Percentiles rank a stretch among this genome's conserved stretches.
These are phyloP conservation scores for Palythoa grandis DNA, from an alignment of 92 coral and sea anemone genomes.

Conservation along the genomic window DNA sequence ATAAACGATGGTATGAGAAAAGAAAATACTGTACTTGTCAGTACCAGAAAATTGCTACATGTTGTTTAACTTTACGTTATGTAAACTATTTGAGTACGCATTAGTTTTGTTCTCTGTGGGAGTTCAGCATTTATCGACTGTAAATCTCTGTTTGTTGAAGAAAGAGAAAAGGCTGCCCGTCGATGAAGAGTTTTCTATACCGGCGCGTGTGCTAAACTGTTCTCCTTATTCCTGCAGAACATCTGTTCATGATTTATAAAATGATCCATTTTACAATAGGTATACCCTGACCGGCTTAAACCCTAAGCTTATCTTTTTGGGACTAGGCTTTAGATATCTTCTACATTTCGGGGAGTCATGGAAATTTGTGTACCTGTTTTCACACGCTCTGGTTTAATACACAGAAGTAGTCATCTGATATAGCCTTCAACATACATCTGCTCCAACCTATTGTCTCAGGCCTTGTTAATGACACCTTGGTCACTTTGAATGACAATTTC, in stretches of 20 bases:
- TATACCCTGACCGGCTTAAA: slow-evolving; percentile 4
- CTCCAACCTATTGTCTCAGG: slow-evolving; percentile 73
- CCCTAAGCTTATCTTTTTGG: slow-evolving; percentile 50
- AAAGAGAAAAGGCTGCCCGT: slow-evolving; percentile 38
- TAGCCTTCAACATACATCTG: slow-evolving; percentile 77
- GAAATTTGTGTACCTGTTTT: slow-evolving; percentile 62
- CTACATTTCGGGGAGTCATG: slow-evolving; percentile 52
- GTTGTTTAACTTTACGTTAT: slow-evolving; percentile 71
- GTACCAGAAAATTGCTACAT: slow-evolving; percentile 45
- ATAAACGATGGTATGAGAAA: slow-evolving; percentile 71
- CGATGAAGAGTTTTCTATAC: slow-evolving; percentile 28
- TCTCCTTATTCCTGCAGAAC: slow-evolving; percentile 57
- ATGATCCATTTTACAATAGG: slow-evolving; percentile 49
- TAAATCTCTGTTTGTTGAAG: slow-evolving; percentile 62
- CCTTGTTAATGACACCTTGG: slow-evolving; percentile 86
- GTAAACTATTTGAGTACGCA: slow-evolving; percentile 59
- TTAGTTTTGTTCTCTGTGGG: slow-evolving; percentile 49
- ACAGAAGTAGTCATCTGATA: slow-evolving; percentile 78
- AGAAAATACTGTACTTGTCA: slow-evolving; percentile 55
- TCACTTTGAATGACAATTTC: slow-evolving; percentile 76
- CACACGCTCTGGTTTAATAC: slow-evolving; percentile 71
- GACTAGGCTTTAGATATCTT: slow-evolving; percentile 53
- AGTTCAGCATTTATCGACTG: slow-evolving; percentile 46
- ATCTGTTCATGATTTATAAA: slow-evolving; percentile 79
- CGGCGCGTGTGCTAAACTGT: slow-evolving; percentile 44